Base-by-base conservation (phyloP, 2,797 vertebrate genomes). In the Enteromius paludinosus region DNA sequence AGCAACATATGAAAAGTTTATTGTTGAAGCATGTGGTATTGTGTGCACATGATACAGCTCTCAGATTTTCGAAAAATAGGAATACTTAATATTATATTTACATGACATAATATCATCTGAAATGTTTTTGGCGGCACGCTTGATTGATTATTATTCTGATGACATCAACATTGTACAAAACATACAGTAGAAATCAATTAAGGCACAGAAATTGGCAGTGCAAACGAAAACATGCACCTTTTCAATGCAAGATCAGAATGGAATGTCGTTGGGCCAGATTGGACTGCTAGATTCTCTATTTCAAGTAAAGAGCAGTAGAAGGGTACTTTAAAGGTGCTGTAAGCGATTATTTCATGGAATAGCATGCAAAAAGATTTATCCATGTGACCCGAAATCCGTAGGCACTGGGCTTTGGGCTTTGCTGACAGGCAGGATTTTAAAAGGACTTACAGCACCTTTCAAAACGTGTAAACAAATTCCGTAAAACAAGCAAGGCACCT, bases 81-180 rank as follows among this genome's bases (percentile, higher is more conserved):
- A 94, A 96, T 91, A 94, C 88, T 92, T 90, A 93, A 93, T 97
- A 97, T 98, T 95, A 93, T 97, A 97, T 98, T 95, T 97, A 97
- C 96, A 97, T 88, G 93, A 92, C 92, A 92, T 89, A 91, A 90
- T 38, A 74, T 92, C 90, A 88, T 85, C 35, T 83, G 28, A 69
- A 71, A 72, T 85, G 90, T 87, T 91, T 91, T 89, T 86, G 80
- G 89, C 85, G 86, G 83, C 90, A 85, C 41, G 82, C 84, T 86
- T 89, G 89, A 91, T 90, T 86, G 87, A 91, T 91, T 88, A 85
- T 80, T 84, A 85, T 85, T 84, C 91, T 77, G 85, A 88, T 92
- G 89, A 90, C 89, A 92, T 84, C 23, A 66, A 83, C 72, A 90
- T 23, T 47, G 89, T 90, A 92, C 91, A 88, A 90, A 86, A 91